Evolutionary conservation across 2,113 vertebrate genomes (phyloP), one percentile per base, ranked within the genome.

Genomic region (Caloenas nicobarica): DNA sequence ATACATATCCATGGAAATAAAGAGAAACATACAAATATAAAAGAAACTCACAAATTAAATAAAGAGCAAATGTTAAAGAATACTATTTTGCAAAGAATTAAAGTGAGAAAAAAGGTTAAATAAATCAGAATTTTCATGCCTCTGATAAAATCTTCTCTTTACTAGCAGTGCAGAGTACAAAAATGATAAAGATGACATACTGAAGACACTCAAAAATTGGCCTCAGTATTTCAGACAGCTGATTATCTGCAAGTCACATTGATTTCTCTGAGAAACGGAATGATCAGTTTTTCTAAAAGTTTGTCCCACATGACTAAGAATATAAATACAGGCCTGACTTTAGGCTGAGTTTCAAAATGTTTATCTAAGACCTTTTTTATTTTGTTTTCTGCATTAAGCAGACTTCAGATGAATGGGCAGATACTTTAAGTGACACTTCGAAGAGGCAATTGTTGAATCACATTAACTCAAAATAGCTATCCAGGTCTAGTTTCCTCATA

Each of bases 401-500:
- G 16, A 48, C 36, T 79, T 83, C n/a, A 79, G 29, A 57, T 73
- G 61, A 94, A 92, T 24, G n/a, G 50, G 19, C 28, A 69, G 40
- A 70, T 81, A 89, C 11, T 66, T 48, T 56, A 81, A 79, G 56
- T 65, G 93, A 79, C 53, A 9, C 86, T 72, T 89, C 76, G 71
- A 93, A 96, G 64, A 91, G 40, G 65, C 29, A 84, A n/a, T 58
- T 0, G 2, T 57, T 92, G 70, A 86, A 91, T 77, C 38, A 66
- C 3, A 14, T 91, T 91, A 93, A 72, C 60, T 91, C 61, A 87
- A 72, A 95, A 81, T 60, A 83, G 22, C 40, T 70, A 42, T 40
- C 44, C 51, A 88, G 70, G 42, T 82, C 88, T 89, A 73, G 54
- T 88, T 96, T 94, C 79, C 88, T 97, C 61, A 64, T 48, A 92